Percentiles rank a stretch among this genome's conserved stretches.
These are phyloP conservation scores for Quadriops clusia DNA, from an alignment of 2,888 invertebrate species.

Conservation along the genomic window DNA sequence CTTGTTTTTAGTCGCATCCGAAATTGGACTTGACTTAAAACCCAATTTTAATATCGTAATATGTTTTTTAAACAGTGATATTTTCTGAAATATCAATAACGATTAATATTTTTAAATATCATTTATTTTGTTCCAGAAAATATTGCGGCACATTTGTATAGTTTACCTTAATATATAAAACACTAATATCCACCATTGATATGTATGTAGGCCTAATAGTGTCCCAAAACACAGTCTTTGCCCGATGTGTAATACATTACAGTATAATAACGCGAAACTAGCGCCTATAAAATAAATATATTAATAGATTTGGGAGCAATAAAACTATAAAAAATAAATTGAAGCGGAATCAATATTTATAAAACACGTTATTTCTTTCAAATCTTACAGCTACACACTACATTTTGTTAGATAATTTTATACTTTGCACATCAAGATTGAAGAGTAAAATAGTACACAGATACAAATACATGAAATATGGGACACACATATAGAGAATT, in stretches of 20 bases:
- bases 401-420: too few species aligned
- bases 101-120: too few species aligned
- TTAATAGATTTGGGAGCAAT: conserved; percentile 1
- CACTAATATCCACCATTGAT: conserved; percentile 28
- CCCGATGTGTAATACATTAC: conserved; percentile 14
- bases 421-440: too few species aligned
- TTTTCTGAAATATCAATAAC: too few species aligned
- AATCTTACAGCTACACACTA: conserved; percentile 8
- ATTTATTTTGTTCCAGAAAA: too few species aligned
- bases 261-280: conserved; percentile 6
- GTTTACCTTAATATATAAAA: conserved; percentile 14
- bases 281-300: conserved; percentile 6
- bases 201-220: conserved; percentile 28
- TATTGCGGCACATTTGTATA: conserved; percentile 33
- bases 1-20: too few species aligned
- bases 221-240: conserved; percentile 21
- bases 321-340: conserved; percentile 1
- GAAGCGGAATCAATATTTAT: conserved; percentile 1
- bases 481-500: conserved; percentile 21
- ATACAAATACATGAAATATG: conserved; percentile 18
- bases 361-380: conserved; percentile 1
- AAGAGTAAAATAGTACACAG: too few species aligned
- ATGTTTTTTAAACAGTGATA: too few species aligned
- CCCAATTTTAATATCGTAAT: too few species aligned
- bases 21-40: too few species aligned